These are phyloP conservation scores for Pseudochaenichthys georgianus DNA, from an alignment of 2,797 vertebrate genomes.

Conservation along the genomic window DNA sequence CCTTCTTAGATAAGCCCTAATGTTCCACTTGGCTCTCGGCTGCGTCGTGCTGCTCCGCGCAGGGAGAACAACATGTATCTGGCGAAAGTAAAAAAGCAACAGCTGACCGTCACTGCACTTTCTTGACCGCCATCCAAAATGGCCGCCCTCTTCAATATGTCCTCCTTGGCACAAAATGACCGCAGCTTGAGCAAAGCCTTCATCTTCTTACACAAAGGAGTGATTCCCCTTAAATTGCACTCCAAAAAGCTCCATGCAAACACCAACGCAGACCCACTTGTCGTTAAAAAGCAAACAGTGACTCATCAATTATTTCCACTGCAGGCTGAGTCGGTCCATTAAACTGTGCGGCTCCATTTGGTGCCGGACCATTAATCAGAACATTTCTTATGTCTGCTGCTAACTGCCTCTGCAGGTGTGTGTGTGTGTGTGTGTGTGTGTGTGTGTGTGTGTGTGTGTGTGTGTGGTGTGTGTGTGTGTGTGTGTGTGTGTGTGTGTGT, in stretches of 20 bases:
- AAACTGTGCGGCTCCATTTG: constrained; percentile 48
- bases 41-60: constrained; percentile 34
- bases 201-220: constrained; percentile 16
- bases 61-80: constrained; percentile 54
- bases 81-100: constrained; percentile 61
- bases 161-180: constrained; percentile 44
- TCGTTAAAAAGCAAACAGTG: constrained; percentile 35
- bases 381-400: constrained; percentile 16
- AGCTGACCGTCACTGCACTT: constrained; percentile 63
- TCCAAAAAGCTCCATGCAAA: no score
- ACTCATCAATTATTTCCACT: constrained; percentile 31
- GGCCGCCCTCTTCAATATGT: constrained; percentile 64
- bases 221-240: constrained; percentile 29
- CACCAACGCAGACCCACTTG: neutral
- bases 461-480: no score
- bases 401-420: constrained; percentile 30
- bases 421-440: neutral
- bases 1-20: constrained; percentile 51
- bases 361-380: constrained; percentile 52
- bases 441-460: no score
- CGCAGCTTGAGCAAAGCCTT: neutral
- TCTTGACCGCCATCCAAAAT: constrained; percentile 64
- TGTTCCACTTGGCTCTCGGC: constrained; percentile 62
- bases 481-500: no score
- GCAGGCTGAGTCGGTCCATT: constrained; percentile 53